Conservation (phyloP, 2,113 vertebrate species). For the Syrrhaptes paradoxus region DNA sequence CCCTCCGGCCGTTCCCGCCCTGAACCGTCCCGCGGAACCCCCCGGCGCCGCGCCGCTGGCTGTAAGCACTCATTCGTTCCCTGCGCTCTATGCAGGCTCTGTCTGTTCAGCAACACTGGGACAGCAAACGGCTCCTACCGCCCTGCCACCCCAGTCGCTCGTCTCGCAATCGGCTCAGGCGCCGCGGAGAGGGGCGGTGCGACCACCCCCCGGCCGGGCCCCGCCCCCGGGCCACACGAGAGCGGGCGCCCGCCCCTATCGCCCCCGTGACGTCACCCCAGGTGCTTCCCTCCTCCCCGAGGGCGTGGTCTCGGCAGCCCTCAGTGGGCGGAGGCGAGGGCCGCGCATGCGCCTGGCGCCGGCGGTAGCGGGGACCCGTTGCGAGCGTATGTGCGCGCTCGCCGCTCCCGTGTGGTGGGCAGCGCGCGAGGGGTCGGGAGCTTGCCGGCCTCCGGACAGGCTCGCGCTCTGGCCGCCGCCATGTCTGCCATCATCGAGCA, state of each 20-base stretch:
- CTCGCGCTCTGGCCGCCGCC: not conserved
- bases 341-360: conserved; percentile 62
- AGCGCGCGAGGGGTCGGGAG: conserved; percentile 19
- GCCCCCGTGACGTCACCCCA: not conserved
- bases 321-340: not conserved
- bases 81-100: rapidly evolving
- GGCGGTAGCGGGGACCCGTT: not conserved
- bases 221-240: not conserved
- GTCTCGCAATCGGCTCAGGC: not conserved
- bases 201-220: not conserved
- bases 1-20: too few relatives aligned
- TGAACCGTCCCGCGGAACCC: too few relatives aligned
- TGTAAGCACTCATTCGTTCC: too few relatives aligned
- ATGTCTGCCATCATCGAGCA: conserved; percentile 78
- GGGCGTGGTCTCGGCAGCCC: not conserved
- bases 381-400: conserved; percentile 12
- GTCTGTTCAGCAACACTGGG: not conserved
- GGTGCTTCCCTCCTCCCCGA: not conserved
- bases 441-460: not conserved
- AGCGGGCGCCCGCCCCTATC: rapidly evolving
- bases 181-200: too few relatives aligned
- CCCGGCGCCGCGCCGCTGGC: not conserved
- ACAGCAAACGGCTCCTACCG: too few relatives aligned
- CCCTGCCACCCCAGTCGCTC: not conserved
- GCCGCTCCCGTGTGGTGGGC: not conserved